A percentile compares a stretch with the other conserved stretches of the same genome.
These are phyloP conservation scores for Triplophysa siluroides DNA, from an alignment of 2,113 vertebrate species.

Conservation along the genomic window DNA sequence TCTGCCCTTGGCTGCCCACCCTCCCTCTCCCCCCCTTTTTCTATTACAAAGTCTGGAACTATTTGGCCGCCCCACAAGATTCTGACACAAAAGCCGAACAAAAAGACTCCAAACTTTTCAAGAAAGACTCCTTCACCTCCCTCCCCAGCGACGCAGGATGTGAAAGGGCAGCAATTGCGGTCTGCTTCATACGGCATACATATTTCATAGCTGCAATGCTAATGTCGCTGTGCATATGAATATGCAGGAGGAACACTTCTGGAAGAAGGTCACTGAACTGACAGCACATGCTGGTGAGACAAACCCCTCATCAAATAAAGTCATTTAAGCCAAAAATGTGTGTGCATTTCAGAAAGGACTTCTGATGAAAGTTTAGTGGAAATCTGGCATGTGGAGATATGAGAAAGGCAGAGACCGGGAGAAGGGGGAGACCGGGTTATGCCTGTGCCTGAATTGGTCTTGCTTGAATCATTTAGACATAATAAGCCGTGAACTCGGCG, in stretches of 20 bases:
- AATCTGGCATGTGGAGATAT: constrained; percentile 1
- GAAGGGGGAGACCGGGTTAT: not conserved
- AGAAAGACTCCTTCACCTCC: constrained; percentile 1
- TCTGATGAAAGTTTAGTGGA: not conserved
- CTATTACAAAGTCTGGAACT: constrained; percentile 29
- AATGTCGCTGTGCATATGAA: constrained; percentile 57
- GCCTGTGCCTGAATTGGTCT: constrained; percentile 11
- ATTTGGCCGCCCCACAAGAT: constrained; percentile 32
- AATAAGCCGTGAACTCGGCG: not conserved
- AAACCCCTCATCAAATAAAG: constrained; percentile 20
- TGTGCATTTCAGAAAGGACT: constrained; percentile 9
- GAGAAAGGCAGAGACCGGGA: not conserved
- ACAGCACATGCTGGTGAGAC: not conserved
- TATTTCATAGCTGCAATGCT: constrained; percentile 62
- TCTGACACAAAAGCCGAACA: constrained; percentile 20
- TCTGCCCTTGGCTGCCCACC: not conserved
- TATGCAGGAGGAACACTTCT: constrained; percentile 50
- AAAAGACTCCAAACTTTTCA: constrained; percentile 19
- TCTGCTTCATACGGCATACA: constrained; percentile 56
- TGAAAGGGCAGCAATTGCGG: constrained; percentile 55
- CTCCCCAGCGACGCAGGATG: constrained; percentile 18
- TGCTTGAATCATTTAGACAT: constrained; percentile 29
- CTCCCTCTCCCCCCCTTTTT: constrained; percentile 6
- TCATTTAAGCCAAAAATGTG: constrained; percentile 27
- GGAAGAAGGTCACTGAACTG: constrained; percentile 54